phyloP scores from a whole-genome alignment of 2,888 invertebrate genomes.

The Arctia plantaginis region DNA sequence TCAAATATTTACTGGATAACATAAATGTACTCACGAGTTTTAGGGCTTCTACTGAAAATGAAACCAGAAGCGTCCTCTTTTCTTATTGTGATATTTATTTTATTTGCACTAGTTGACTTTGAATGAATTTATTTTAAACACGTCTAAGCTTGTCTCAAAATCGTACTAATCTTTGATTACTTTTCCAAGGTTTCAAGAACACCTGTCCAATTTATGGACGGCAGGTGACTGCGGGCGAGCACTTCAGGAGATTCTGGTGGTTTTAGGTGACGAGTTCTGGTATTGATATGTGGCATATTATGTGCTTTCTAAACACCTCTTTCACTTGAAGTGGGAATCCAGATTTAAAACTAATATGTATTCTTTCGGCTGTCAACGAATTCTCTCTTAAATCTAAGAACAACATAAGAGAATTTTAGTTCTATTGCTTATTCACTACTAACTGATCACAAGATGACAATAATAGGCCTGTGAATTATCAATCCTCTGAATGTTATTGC shows the following conservation, averaged over 20 bases:
- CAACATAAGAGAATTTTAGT: too few species aligned
- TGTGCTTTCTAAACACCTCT: too few species aligned
- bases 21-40: neutral
- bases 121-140: neutral
- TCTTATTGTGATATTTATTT: neutral
- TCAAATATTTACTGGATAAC: constrained; percentile 19
- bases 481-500: constrained; percentile 30
- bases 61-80: neutral
- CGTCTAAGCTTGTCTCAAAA: neutral
- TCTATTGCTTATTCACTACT: too few species aligned
- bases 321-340: too few species aligned
- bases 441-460: neutral
- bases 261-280: too few species aligned
- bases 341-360: too few species aligned
- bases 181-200: neutral
- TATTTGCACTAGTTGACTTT: neutral
- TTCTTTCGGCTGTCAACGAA: neutral
- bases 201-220: too few species aligned
- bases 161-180: too few species aligned
- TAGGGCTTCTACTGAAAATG: neutral
- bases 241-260: too few species aligned
- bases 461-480: neutral
- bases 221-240: too few species aligned
- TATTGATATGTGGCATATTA: too few species aligned
- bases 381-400: too few species aligned